Base-by-base conservation (phyloP, 2,888 invertebrate genomes). In the Allacma fusca region DNA sequence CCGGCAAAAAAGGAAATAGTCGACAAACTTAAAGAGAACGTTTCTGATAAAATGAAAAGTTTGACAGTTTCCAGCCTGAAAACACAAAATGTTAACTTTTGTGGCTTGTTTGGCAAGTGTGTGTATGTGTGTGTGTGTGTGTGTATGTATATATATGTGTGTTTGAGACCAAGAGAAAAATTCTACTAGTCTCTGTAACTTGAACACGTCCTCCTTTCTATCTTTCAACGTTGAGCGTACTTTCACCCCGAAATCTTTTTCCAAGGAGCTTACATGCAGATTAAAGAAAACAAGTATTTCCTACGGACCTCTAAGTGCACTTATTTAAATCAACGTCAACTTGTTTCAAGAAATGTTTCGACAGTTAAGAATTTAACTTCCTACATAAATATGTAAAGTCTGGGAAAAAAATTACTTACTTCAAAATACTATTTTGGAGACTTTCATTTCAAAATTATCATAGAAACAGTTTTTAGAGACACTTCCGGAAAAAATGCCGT, bases 11-110 rank as follows among this genome's bases (percentile, higher is more conserved):
- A 12, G 29, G 26, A 57, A 50, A 71, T 50, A 57, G 71, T 50
- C 50, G 71, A n/a, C 40, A 67, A 77, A 72, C 40, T 65, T 72
- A 77, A 77, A 73, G 69, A 40, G 62, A 77, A 69, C 73, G 72
- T 77, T 73, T 59, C 77, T 72, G 77, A 77, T 77, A 77, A 77
- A 74, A 77, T 77, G 74, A 77, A 77, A 77, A 77, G 68, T 77
- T 77, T 74, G 68, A 74, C 73, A 74, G 69, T 77, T 74, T 77
- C 28, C 71, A 34, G 50, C 26, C 70, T 7, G 69, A 44, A 70
- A 70, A 71, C 57, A 71, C 26, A 71, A 71, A 9, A 28, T 71
- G 71, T 71, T 57, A 71, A 50, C 68, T 57, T 71, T 71, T 57
- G 70, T 70, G 70, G 70, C 68, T 1, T 34, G 1, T 2, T 5